phyloP scores from a whole-genome alignment of 1,140 invertebrate species.

The Drosophila bocqueti region DNA sequence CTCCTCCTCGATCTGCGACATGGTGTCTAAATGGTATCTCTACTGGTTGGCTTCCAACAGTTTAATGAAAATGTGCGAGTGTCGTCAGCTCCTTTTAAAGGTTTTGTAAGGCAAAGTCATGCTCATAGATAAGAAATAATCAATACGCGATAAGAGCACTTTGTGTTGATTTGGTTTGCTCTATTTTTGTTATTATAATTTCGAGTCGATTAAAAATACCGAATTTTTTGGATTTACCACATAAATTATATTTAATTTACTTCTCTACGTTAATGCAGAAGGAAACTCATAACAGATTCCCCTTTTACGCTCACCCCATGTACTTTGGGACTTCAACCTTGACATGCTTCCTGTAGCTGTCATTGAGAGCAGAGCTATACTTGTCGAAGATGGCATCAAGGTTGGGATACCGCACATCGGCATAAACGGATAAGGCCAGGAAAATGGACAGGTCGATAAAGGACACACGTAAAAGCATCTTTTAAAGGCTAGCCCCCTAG shows the following conservation, averaged over 20 bases:
- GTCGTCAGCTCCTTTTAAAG: background rate
- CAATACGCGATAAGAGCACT: background rate
- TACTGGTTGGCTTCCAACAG: background rate
- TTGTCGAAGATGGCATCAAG: no score
- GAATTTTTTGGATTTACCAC: background rate
- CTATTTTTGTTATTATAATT: background rate
- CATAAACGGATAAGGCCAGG: no score
- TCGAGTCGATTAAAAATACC: background rate
- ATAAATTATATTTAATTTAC: no score
- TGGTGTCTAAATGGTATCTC: constrained; percentile 9
- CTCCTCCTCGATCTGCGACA: constrained; percentile 53
- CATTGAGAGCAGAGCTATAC: no score
- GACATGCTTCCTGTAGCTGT: no score
- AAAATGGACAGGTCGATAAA: no score
- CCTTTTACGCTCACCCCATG: constrained; percentile 49
- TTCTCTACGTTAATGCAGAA: no score
- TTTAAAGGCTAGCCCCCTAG: no score
- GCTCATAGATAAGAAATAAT: background rate
- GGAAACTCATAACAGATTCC: background rate
- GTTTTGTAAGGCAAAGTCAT: background rate
- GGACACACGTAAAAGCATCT: no score
- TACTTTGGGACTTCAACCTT: constrained; percentile 8
- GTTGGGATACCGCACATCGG: no score
- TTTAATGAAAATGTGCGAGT: background rate
- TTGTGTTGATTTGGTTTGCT: background rate